Evolutionary conservation across 2,113 vertebrate genomes (phyloP).

Genomic region (Engraulis encrasicolus): DNA sequence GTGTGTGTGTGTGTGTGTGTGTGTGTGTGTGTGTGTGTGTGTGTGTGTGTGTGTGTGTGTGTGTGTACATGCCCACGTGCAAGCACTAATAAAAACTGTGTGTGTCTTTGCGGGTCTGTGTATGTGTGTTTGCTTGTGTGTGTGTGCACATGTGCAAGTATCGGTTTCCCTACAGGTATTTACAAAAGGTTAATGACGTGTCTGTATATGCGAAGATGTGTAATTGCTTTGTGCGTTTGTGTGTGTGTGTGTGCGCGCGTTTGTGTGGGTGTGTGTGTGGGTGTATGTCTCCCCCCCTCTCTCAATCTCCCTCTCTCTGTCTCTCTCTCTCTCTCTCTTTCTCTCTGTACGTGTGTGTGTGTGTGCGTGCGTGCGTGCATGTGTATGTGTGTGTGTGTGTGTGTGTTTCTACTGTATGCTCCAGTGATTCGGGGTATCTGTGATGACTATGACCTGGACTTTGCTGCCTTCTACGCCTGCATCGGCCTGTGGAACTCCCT

Average conservation of each 20-base stretch:
- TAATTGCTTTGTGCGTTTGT: not conserved
- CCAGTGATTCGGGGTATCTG: conserved; percentile 94
- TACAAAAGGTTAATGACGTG: no score
- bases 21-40: conserved; percentile 3
- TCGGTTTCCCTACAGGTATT: not conserved
- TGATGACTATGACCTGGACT: conserved; percentile 92
- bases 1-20: not conserved
- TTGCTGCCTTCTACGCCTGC: conserved; percentile 95
- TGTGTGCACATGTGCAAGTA: not conserved
- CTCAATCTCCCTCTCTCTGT: no score
- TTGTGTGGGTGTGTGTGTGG: not conserved
- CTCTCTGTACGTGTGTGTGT: not conserved
- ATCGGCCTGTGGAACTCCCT: conserved; percentile 97
- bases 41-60: conserved; percentile 5
- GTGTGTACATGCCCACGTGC: no score
- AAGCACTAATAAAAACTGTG: not conserved
- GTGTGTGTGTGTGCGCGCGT: conserved; percentile 25
- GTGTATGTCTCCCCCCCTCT: no score
- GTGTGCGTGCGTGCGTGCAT: conserved; percentile 21
- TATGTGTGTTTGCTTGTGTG: not conserved
- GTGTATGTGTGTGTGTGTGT: not conserved
- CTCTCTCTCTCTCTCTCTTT: no score
- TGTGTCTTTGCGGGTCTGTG: not conserved
- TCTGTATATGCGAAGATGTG: not conserved
- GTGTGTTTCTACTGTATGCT: not conserved